Evolutionary conservation across 2,113 vertebrate genomes (phyloP).

Genomic region (Salvelinus fontinalis): DNA sequence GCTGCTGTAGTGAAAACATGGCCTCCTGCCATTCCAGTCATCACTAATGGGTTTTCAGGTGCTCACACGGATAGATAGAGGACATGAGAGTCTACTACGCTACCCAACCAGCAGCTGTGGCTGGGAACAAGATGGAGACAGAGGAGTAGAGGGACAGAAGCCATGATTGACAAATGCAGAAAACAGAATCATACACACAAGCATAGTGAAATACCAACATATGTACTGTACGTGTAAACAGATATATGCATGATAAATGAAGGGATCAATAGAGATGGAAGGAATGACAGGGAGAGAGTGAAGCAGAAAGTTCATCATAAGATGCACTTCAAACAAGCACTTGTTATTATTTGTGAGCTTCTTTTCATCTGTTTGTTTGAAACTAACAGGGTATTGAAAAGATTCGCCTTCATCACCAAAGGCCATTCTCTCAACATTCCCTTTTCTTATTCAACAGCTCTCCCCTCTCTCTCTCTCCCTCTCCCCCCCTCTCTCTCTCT

Average conservation of each 20-base stretch:
- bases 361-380: constrained; percentile 40
- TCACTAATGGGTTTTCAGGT: constrained; percentile 61
- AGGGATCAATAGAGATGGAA: neutral
- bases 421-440: constrained; percentile 22
- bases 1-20: constrained; percentile 30
- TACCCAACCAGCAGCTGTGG: constrained; percentile 44
- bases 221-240: neutral
- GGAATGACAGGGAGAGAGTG: neutral
- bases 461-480: neutral
- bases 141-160: constrained; percentile 38
- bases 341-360: constrained; percentile 45
- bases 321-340: constrained; percentile 40
- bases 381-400: constrained; percentile 42
- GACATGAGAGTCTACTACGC: constrained; percentile 24
- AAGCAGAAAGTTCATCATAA: constrained; percentile 37
- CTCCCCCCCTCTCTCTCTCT: no score
- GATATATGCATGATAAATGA: neutral
- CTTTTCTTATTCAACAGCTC: neutral
- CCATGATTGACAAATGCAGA: constrained; percentile 38
- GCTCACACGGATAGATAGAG: constrained; percentile 39
- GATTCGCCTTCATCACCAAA: constrained; percentile 49
- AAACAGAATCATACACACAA: constrained; percentile 20
- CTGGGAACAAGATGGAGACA: constrained; percentile 13
- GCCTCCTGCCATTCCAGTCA: constrained; percentile 43
- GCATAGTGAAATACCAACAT: neutral